These are phyloP conservation scores for Andrena marginata DNA, from an alignment of 2,888 invertebrate genomes.

Conservation along the genomic window DNA sequence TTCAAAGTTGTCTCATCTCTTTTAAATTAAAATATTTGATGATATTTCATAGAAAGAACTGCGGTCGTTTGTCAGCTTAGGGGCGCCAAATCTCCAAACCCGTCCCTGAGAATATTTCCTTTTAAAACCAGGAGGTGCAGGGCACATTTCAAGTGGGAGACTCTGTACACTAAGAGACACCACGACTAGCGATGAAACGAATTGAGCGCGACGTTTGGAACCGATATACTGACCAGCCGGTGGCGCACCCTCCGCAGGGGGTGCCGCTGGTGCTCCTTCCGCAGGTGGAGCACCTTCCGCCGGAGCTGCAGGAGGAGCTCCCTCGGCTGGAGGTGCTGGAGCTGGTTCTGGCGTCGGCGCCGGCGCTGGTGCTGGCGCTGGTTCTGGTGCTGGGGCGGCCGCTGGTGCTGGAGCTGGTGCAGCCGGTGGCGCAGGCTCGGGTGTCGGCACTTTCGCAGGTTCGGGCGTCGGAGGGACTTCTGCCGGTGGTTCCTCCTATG, in stretches of 20 bases:
- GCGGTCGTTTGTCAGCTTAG: too few relatives aligned
- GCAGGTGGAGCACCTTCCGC: slow-evolving; percentile 78
- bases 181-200: not conserved
- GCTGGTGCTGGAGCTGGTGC: slow-evolving; percentile 70
- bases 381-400: slow-evolving; percentile 63
- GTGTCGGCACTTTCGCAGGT: slow-evolving; percentile 62
- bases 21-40: too few relatives aligned
- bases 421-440: slow-evolving; percentile 72
- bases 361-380: slow-evolving; percentile 73
- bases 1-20: too few relatives aligned
- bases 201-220: not conserved
- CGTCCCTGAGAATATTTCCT: too few relatives aligned
- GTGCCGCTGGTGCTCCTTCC: slow-evolving; percentile 78
- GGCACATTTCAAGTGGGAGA: not conserved
- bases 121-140: not conserved
- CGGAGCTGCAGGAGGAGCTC: slow-evolving; percentile 76
- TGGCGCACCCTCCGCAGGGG: slow-evolving; percentile 71
- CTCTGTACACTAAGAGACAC: not conserved
- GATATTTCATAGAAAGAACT: too few relatives aligned
- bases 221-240: slow-evolving; percentile 67
- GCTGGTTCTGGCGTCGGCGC: slow-evolving; percentile 68
- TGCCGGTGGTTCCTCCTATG: slow-evolving; percentile 28
- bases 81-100: too few relatives aligned
- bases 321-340: slow-evolving; percentile 73
- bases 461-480: slow-evolving; percentile 57